These are phyloP conservation scores for Spermophilus dauricus DNA, from an alignment of 2,113 vertebrate species.

Conservation along the genomic window DNA sequence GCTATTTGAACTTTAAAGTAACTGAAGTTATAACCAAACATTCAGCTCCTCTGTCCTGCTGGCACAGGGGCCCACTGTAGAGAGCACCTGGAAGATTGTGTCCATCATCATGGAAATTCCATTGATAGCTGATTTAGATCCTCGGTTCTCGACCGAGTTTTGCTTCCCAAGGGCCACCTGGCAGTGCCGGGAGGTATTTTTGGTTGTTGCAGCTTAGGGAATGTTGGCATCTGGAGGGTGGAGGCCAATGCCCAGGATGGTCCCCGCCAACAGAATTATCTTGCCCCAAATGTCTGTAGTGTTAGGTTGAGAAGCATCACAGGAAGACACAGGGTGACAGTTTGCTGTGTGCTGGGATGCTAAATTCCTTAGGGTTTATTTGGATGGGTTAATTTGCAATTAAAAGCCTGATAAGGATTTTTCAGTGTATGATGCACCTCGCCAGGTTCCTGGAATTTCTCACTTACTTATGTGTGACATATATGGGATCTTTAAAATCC, in stretches of 20 bases:
- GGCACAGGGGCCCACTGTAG: background rate
- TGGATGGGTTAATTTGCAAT: background rate
- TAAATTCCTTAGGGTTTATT: background rate
- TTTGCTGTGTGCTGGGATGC: background rate
- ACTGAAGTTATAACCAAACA: background rate
- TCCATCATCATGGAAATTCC: background rate
- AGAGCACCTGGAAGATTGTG: too few relatives aligned
- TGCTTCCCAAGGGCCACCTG: background rate
- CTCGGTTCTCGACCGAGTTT: background rate
- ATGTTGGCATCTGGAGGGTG: accelerated
- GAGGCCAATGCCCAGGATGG: accelerated
- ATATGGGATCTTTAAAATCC: background rate
- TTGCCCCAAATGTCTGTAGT: accelerated
- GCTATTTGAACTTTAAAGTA: background rate
- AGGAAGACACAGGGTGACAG: background rate
- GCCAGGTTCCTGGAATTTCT: conserved; percentile 15
- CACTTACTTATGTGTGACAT: too few relatives aligned
- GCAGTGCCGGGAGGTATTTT: background rate
- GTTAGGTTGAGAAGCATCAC: accelerated
- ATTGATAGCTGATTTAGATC: background rate
- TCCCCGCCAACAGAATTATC: background rate
- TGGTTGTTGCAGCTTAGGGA: background rate
- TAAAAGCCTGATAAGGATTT: background rate
- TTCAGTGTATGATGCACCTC: background rate
- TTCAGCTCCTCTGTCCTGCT: background rate